Percentiles rank a stretch among this genome's conserved stretches.
Evolutionary conservation across 2,888 invertebrate genomes (phyloP).

Genomic region (Philonicus albiceps): DNA sequence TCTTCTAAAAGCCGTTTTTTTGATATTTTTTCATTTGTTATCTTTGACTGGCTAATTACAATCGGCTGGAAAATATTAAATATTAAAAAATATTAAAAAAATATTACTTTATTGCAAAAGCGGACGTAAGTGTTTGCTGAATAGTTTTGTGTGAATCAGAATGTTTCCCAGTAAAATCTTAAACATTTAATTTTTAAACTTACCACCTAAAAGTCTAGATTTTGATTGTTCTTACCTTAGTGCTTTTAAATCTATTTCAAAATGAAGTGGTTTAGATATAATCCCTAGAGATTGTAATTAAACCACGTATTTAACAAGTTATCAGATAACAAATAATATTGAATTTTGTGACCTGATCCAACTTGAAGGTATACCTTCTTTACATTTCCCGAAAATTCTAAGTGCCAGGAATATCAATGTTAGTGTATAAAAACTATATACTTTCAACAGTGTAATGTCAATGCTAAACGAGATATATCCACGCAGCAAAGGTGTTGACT

Average conservation of each 20-base stretch:
- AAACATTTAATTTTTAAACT: background rate
- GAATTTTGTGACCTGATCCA: background rate
- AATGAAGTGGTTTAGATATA: background rate
- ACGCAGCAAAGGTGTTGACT: too few species aligned
- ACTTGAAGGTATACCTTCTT: background rate
- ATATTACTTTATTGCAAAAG: background rate
- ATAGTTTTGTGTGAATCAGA: background rate
- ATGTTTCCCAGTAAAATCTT: background rate
- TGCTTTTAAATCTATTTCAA: background rate
- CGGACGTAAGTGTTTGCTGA: background rate
- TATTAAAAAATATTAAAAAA: constrained; percentile 15
- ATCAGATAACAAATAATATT: too few species aligned
- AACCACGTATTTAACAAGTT: too few species aligned
- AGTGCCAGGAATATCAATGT: too few species aligned
- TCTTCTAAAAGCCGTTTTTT: constrained; percentile 54
- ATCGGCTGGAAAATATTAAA: constrained; percentile 54
- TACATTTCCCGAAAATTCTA: background rate
- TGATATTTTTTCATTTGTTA: constrained; percentile 47
- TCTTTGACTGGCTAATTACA: constrained; percentile 58
- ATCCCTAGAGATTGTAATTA: too few species aligned
- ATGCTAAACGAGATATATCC: too few species aligned
- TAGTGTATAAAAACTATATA: too few species aligned
- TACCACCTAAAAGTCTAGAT: too few species aligned
- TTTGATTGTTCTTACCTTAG: background rate
- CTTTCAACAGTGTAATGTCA: too few species aligned